phyloP scores from a whole-genome alignment of 2,113 vertebrate genomes.

The Neomonachus schauinslandi region DNA sequence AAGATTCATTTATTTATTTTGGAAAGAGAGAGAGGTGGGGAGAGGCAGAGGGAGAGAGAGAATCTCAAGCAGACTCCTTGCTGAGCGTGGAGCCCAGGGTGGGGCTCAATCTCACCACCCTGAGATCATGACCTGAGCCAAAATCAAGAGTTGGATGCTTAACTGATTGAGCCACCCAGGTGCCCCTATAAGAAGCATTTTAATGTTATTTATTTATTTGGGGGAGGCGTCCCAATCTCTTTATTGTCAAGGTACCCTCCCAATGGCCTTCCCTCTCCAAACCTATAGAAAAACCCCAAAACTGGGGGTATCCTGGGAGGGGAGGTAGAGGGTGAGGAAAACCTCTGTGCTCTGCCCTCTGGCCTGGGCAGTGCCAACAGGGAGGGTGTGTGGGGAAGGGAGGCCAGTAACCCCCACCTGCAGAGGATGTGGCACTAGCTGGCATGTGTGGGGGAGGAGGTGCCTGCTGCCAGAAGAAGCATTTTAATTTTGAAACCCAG shows the following conservation, averaged over 20 bases:
- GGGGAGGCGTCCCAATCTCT: constrained; percentile 57
- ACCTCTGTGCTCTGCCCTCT: constrained; percentile 60
- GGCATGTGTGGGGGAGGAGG: constrained; percentile 76
- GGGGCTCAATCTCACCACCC: no score
- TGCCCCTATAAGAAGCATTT: no score
- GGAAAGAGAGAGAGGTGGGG: no score
- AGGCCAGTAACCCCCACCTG: constrained; percentile 72
- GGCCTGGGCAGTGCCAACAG: constrained; percentile 59
- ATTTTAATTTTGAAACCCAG: constrained; percentile 38
- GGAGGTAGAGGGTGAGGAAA: constrained; percentile 37
- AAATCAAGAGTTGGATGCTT: no score
- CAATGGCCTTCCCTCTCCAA: constrained; percentile 31
- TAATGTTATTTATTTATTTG: no score
- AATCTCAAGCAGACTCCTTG: no score
- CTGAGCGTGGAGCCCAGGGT: no score
- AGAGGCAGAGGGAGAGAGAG: no score
- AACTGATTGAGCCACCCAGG: no score
- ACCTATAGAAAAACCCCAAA: constrained; percentile 71
- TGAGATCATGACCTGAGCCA: no score
- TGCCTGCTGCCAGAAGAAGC: constrained; percentile 76
- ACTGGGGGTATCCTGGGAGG: constrained; percentile 58
- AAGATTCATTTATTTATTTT: no score
- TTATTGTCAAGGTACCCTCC: constrained; percentile 74
- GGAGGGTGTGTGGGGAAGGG: constrained; percentile 67
- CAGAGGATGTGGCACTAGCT: constrained; percentile 67